Evolutionary conservation across 2,888 invertebrate genomes (phyloP).

Genomic region (Dorcus hopei): DNA sequence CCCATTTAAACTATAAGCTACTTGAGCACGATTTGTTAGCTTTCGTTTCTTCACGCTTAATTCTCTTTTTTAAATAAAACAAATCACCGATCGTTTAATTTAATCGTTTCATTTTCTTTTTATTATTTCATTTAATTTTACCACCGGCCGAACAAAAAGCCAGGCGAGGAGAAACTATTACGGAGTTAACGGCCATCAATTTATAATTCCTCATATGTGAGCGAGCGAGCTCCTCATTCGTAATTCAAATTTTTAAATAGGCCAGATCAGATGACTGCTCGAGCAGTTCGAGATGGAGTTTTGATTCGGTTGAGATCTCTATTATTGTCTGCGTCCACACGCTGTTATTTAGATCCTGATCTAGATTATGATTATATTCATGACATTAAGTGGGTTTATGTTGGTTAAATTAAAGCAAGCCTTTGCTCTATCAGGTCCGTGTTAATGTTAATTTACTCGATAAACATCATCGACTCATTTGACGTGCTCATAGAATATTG

Average conservation of each 20-base stretch:
- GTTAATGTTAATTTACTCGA: constrained; percentile 21
- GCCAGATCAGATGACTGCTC: neutral
- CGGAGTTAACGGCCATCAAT: no score
- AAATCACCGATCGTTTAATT: no score
- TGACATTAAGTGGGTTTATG: constrained; percentile 34
- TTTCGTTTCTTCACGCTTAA: no score
- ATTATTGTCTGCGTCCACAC: constrained; percentile 29
- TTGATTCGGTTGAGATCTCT: constrained; percentile 26
- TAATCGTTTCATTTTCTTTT: no score
- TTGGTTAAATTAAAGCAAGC: constrained; percentile 33
- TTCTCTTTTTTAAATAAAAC: no score
- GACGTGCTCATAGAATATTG: constrained; percentile 15
- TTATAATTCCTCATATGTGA: no score
- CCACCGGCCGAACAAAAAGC: no score
- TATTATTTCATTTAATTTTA: no score
- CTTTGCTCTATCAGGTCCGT: constrained; percentile 20
- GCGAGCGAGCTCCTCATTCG: neutral
- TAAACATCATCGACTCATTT: constrained; percentile 11
- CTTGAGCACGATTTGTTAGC: no score
- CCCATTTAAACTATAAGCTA: no score
- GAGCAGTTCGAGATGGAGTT: neutral
- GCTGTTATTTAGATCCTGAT: constrained; percentile 34
- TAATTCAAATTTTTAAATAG: constrained; percentile 3
- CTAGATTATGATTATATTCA: constrained; percentile 35
- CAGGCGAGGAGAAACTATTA: no score